Evolutionary conservation across 2,888 invertebrate genomes (phyloP).

Genomic region (Microplitis manilae): DNA sequence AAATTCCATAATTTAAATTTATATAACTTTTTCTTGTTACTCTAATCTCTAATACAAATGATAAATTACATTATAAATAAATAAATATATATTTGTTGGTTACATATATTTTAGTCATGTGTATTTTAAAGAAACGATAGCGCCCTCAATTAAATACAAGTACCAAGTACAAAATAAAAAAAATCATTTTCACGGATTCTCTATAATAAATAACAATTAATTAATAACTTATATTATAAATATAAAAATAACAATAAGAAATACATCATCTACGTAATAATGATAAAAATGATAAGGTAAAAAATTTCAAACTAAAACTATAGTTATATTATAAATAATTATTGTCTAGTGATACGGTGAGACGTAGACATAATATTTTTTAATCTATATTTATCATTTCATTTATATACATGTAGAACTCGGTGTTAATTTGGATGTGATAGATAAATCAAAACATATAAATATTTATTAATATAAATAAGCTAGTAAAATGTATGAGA

Average conservation of each 20-base stretch:
- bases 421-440: neutral
- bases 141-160: neutral
- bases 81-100: too few relatives aligned
- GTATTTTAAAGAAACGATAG: neutral
- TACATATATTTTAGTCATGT: neutral
- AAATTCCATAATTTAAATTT: too few relatives aligned
- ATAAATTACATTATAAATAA: too few relatives aligned
- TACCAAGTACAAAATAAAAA: neutral
- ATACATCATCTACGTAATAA: neutral
- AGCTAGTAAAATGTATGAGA: constrained; percentile 60
- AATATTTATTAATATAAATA: neutral
- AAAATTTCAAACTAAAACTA: neutral
- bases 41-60: too few relatives aligned
- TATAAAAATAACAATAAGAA: neutral
- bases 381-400: neutral
- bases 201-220: too few relatives aligned
- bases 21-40: too few relatives aligned
- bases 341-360: neutral
- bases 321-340: neutral
- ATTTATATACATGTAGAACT: neutral
- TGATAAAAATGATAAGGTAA: neutral
- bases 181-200: neutral
- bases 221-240: too few relatives aligned
- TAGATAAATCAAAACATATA: neutral
- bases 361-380: neutral